Percentiles rank a stretch among this genome's conserved stretches.
These are phyloP conservation scores for Phymanthus crucifer DNA, from an alignment of 92 coral and sea anemone genomes.

Conservation along the genomic window DNA sequence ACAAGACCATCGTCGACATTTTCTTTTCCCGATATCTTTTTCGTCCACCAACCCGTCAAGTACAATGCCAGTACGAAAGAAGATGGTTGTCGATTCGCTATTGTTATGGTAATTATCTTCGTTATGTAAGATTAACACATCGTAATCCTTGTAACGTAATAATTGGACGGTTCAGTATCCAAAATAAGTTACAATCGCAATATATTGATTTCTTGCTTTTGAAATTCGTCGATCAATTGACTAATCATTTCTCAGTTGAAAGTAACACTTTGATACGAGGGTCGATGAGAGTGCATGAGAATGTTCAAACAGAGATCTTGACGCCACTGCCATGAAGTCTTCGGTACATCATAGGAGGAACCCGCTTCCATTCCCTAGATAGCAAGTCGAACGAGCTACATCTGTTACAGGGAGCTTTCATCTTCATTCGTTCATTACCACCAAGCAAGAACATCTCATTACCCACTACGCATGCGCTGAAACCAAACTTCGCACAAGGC, in stretches of 20 bases:
- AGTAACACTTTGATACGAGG: constrained; percentile 6
- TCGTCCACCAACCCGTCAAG: too few relatives aligned
- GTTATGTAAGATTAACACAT: not conserved
- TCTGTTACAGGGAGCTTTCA: constrained; percentile 67
- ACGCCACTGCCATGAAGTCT: constrained; percentile 60
- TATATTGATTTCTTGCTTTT: not conserved
- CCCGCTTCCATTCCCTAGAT: constrained; percentile 56
- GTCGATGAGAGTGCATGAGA: not conserved
- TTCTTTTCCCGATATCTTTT: too few relatives aligned
- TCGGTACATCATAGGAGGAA: constrained; percentile 62
- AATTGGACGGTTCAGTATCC: not conserved
- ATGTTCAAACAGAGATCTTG: constrained; percentile 35
- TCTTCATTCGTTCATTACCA: constrained; percentile 74
- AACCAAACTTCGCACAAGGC: constrained; percentile 81
- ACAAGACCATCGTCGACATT: too few relatives aligned
- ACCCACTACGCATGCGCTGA: constrained; percentile 63
- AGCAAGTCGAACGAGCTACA: constrained; percentile 66
- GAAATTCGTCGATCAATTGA: not conserved
- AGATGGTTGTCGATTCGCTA: not conserved
- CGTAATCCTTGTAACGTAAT: not conserved
- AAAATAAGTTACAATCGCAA: not conserved
- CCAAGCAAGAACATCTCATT: constrained; percentile 65
- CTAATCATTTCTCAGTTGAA: not conserved
- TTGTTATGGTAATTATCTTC: not conserved
- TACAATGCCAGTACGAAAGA: too few relatives aligned